Conservation (phyloP, 1,140 invertebrate species). For the Drosophila ficusphila region DNA sequence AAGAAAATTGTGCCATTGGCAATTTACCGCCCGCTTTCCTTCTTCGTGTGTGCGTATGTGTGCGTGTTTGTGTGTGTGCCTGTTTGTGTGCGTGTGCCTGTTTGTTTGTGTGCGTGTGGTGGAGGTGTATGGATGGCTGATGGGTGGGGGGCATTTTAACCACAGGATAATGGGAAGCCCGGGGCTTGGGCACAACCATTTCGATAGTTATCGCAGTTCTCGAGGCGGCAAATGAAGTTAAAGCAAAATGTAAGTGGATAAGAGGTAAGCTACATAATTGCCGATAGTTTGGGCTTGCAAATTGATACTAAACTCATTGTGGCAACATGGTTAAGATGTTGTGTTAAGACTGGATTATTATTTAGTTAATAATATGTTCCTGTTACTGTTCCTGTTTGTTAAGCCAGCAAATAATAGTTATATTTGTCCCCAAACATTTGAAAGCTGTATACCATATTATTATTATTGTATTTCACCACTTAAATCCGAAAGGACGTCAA, state of each 20-base stretch:
- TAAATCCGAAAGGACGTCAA: no score
- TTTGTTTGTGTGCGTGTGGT: not conserved
- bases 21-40: slow-evolving; percentile 17
- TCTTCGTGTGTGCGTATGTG: not conserved
- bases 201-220: slow-evolving; percentile 22
- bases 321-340: not conserved
- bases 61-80: not conserved
- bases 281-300: not conserved
- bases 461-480: no score
- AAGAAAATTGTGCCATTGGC: slow-evolving; percentile 69
- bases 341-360: no score
- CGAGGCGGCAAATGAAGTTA: slow-evolving; percentile 32
- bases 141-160: slow-evolving; percentile 9
- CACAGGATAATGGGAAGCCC: slow-evolving; percentile 10
- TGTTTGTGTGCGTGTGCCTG: not conserved
- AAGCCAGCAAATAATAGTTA: no score
- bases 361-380: not conserved
- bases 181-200: slow-evolving; percentile 24
- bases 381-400: no score
- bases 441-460: no score
- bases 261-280: not conserved
- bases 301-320: not conserved
- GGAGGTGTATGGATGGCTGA: no score
- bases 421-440: no score
- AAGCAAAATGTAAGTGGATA: slow-evolving; percentile 1